Evolutionary conservation across 2,113 vertebrate species (phyloP), one percentile per base, ranked within the genome.

Genomic region (Pipa parva): DNA sequence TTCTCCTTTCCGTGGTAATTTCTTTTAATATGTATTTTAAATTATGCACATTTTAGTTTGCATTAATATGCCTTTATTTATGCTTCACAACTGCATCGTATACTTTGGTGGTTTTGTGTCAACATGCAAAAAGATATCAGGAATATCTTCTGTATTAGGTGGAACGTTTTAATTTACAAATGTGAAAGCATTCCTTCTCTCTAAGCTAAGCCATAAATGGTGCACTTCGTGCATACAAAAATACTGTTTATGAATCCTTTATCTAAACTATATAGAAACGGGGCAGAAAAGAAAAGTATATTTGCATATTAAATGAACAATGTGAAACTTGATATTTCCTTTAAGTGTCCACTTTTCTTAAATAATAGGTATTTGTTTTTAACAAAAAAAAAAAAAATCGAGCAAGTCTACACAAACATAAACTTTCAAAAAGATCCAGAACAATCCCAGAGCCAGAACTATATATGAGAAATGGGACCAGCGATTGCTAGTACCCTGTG

Each of bases 281-380:
- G 66, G 57, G 56, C 65, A 39, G 33, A 27, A 60, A 60, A 70
- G 57, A 50, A 59, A 59, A 65, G 63, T 67, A 58, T 68, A 36
- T 68, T 68, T 68, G 65, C 46, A 58, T 52, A 69, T 69, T 69
- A 69, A 69, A 69, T 69, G 57, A 69, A 69, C 52, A 60, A 52
- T 69, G 57, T 69, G 48, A 70, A 60, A 70, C 58, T 54, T 70
- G 66, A 59, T 29, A n/a, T 70, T 42, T 45, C 25, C 33, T 54
- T 1, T 22, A 52, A 59, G 57, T 17, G 48, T 69, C 48, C 56
- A 39, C 5, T 59, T 70, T 59, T 61, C 27, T 70, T 61, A 54
- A 52, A 59, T 31, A n/a, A n/a, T n/a, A n/a, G n/a, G n/a, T n/a
- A n/a, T n/a, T n/a, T n/a, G n/a, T n/a, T n/a, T n/a, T n/a, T n/a